Percentiles rank a stretch among this genome's conserved stretches.
Conservation (phyloP, 2,797 vertebrate genomes). For the Acrossocheilus wenchowensis region DNA sequence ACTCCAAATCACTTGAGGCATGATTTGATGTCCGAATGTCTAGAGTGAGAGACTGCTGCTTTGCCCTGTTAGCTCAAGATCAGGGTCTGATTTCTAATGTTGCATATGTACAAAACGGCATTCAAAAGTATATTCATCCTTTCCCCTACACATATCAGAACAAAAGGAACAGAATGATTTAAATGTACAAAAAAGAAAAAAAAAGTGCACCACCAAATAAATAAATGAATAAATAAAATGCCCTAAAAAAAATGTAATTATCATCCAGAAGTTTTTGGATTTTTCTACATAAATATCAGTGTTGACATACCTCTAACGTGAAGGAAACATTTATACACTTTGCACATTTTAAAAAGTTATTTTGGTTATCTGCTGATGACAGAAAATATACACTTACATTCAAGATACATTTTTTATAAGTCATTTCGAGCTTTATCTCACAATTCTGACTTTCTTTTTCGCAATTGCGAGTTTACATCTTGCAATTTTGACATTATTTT, state of each 20-base stretch:
- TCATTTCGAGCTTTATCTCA: too few species aligned
- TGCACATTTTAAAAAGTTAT: not conserved
- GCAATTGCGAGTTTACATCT: too few species aligned
- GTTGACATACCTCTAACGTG: not conserved
- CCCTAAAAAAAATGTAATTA: not conserved
- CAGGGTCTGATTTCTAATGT: not conserved
- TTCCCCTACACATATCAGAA: not conserved
- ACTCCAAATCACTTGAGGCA: slow-evolving; percentile 26
- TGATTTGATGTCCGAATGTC: slow-evolving; percentile 6
- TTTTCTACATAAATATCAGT: not conserved
- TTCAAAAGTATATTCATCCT: not conserved
- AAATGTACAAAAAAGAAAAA: too few species aligned
- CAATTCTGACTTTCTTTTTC: too few species aligned
- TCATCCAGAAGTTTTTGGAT: not conserved
- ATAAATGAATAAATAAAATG: too few species aligned
- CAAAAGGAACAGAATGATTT: not conserved
- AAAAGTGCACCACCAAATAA: too few species aligned
- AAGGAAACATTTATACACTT: not conserved
- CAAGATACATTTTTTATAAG: not conserved
- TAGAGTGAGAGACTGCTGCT: not conserved
- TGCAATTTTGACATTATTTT: too few species aligned
- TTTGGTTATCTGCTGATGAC: not conserved
- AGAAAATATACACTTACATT: not conserved
- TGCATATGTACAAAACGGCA: not conserved
- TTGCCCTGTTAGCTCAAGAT: slow-evolving; percentile 6